Evolutionary conservation across 2,113 vertebrate genomes (phyloP).

Genomic region (Corythornis madagascariensis): DNA sequence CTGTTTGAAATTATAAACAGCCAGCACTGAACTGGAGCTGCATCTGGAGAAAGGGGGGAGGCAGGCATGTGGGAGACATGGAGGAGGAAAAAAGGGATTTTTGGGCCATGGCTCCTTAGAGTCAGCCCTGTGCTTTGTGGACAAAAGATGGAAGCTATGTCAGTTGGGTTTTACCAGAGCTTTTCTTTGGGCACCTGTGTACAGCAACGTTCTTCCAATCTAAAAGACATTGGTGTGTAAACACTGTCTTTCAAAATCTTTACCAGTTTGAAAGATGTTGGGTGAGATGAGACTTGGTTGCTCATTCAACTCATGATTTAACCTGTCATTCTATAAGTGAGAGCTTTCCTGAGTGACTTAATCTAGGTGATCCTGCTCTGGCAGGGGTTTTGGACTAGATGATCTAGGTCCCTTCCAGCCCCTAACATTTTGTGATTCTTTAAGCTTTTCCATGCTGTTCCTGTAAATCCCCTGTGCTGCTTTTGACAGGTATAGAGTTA

Average conservation of each 20-base stretch:
- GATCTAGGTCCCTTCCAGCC: too few relatives aligned
- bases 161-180: not conserved
- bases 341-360: too few relatives aligned
- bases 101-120: accelerated
- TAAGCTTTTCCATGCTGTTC: not conserved
- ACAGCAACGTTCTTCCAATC: accelerated
- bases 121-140: not conserved
- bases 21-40: not conserved
- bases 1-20: not conserved
- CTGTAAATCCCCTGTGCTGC: not conserved
- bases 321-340: accelerated
- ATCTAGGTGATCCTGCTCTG: too few relatives aligned
- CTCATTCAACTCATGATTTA: not conserved
- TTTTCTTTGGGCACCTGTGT: not conserved
- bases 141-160: not conserved
- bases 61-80: not conserved
- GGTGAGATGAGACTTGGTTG: not conserved
- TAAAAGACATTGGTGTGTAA: not conserved
- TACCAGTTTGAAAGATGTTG: not conserved
- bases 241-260: not conserved
- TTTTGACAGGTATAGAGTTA: not conserved
- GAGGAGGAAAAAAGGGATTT: not conserved
- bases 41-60: not conserved
- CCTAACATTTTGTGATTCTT: too few relatives aligned
- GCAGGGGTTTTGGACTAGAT: too few relatives aligned